phyloP scores from a whole-genome alignment of 2,113 vertebrate species.

The Eptesicus fuscus region DNA sequence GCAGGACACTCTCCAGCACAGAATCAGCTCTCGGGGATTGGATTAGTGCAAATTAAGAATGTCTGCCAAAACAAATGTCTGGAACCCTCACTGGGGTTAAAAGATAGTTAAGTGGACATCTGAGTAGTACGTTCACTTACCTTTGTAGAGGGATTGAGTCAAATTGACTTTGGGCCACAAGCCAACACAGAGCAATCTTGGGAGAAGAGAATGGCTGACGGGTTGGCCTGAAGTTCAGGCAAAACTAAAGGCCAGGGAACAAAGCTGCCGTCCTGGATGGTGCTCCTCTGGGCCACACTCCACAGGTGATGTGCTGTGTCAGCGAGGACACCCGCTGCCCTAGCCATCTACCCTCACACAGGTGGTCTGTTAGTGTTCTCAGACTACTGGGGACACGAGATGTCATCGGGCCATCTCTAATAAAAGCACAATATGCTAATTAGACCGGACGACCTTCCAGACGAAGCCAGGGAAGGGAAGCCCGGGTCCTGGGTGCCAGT shows the following conservation, averaged over 20 bases:
- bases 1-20: not conserved
- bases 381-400: not conserved
- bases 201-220: not conserved
- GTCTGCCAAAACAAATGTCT: constrained; percentile 15
- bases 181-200: not conserved
- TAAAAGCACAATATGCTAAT: too few relatives aligned
- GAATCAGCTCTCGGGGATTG: not conserved
- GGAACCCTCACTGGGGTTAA: not conserved
- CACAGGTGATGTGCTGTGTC: not conserved
- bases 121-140: not conserved
- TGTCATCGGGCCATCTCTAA: not conserved
- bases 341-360: not conserved
- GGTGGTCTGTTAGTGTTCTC: not conserved
- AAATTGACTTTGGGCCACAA: not conserved
- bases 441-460: too few relatives aligned
- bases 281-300: not conserved
- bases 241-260: not conserved
- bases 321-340: not conserved
- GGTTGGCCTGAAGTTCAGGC: not conserved
- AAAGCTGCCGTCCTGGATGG: not conserved
- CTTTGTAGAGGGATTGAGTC: not conserved
- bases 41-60: constrained; percentile 39
- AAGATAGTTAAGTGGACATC: not conserved
- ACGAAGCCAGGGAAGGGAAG: too few relatives aligned
- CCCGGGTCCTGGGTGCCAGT: too few relatives aligned